Evolutionary conservation across 2,888 invertebrate genomes (phyloP).

Genomic region (Seira ritae): DNA sequence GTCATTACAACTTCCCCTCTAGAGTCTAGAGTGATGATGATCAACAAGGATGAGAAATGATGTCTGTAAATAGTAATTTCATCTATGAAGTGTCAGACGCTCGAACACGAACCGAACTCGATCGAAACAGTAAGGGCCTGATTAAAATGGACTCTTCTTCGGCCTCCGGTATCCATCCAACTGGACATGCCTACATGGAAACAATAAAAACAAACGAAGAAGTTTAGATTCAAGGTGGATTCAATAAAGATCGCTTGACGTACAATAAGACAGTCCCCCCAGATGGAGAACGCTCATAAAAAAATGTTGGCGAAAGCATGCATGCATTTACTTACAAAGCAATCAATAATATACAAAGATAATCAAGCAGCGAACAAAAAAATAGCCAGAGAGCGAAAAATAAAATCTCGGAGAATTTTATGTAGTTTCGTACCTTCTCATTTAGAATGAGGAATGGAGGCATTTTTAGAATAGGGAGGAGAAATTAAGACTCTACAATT

Average conservation of each 20-base stretch:
- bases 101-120: not conserved
- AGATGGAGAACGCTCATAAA: not conserved
- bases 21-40: too few relatives aligned
- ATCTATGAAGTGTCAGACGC: not conserved
- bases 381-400: constrained; percentile 8
- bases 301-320: not conserved
- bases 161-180: constrained; percentile 58
- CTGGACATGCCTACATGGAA: constrained; percentile 52
- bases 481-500: too few relatives aligned
- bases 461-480: too few relatives aligned
- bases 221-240: not conserved
- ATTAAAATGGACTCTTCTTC: constrained; percentile 60
- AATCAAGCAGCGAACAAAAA: constrained; percentile 18
- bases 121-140: not conserved
- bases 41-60: too few relatives aligned
- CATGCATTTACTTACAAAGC: not conserved
- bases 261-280: too few relatives aligned
- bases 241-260: not conserved
- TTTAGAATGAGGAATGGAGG: not conserved
- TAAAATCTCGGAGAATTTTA: not conserved
- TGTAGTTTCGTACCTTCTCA: not conserved
- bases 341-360: not conserved
- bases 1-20: too few relatives aligned
- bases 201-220: not conserved
- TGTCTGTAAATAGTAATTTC: not conserved